Conservation (phyloP, 2,888 invertebrate species). For the Lomographa bimaculata region DNA sequence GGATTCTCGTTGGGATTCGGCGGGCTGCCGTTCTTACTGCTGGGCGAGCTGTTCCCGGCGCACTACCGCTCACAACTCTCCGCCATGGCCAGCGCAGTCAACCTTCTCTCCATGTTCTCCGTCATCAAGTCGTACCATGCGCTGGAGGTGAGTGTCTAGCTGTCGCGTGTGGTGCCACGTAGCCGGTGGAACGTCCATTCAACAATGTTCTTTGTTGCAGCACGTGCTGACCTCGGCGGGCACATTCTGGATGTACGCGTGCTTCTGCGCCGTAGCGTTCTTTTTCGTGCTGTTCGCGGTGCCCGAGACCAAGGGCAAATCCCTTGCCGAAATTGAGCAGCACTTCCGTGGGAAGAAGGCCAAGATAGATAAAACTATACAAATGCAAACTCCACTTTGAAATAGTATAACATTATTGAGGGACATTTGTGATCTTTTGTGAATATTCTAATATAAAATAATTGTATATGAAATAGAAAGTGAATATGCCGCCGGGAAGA, state of each 20-base stretch:
- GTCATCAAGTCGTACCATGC: constrained; percentile 83
- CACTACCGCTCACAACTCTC: constrained; percentile 81
- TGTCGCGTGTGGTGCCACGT: too few species aligned
- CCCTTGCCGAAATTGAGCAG: constrained; percentile 85
- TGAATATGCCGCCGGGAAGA: too few species aligned
- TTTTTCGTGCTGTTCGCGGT: constrained; percentile 80
- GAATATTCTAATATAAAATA: too few species aligned
- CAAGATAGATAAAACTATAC: too few species aligned
- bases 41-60: constrained; percentile 85
- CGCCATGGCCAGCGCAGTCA: constrained; percentile 81
- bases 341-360: constrained; percentile 69
- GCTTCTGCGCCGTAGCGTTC: constrained; percentile 76
- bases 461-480: too few species aligned
- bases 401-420: too few species aligned
- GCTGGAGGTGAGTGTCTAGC: constrained; percentile 58
- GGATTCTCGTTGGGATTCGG: constrained; percentile 86
- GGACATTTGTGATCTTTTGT: too few species aligned
- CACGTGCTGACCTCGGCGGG: constrained; percentile 75
- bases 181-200: too few species aligned
- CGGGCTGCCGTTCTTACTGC: constrained; percentile 84
- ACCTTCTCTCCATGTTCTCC: constrained; percentile 80
- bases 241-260: constrained; percentile 82
- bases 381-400: too few species aligned
- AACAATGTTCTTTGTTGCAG: constrained; percentile 38
- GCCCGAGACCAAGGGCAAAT: constrained; percentile 89